Evolutionary conservation across 35 echinoderm and acorn worm species (phyloP).

Genomic region (Ophiothrix spiculata): DNA sequence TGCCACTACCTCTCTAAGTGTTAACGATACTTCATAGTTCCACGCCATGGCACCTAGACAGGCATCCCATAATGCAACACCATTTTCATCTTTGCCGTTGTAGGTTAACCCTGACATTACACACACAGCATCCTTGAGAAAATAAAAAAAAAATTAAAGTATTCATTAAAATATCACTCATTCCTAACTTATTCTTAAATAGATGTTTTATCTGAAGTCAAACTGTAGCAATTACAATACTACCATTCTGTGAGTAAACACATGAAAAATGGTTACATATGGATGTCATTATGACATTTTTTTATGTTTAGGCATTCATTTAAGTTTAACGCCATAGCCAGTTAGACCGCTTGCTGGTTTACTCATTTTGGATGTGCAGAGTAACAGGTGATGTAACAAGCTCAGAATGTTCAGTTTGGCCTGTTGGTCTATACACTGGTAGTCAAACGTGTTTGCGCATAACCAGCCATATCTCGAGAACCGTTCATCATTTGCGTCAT

Average conservation of each 20-base stretch:
- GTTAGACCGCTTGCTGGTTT: too few relatives aligned
- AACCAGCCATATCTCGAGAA: too few relatives aligned
- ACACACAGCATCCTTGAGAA: conserved; percentile 71
- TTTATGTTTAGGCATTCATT: too few relatives aligned
- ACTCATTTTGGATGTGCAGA: too few relatives aligned
- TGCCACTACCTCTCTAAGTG: conserved; percentile 35
- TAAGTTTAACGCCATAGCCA: too few relatives aligned
- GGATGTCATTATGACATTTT: too few relatives aligned
- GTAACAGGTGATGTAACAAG: too few relatives aligned
- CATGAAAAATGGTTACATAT: background rate
- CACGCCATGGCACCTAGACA: conserved; percentile 38
- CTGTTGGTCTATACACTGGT: too few relatives aligned
- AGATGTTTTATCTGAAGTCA: background rate
- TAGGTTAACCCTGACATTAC: conserved; percentile 71
- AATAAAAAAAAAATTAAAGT: conserved; percentile 20
- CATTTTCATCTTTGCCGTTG: conserved; percentile 72
- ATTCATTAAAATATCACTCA: too few relatives aligned
- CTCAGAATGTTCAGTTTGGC: too few relatives aligned
- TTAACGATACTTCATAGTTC: conserved; percentile 24
- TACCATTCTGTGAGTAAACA: background rate
- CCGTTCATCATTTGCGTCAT: too few relatives aligned
- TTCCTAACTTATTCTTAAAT: background rate
- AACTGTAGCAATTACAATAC: background rate
- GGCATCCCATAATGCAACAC: conserved; percentile 65
- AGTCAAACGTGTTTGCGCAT: too few relatives aligned